Evolutionary conservation across 2,113 vertebrate genomes (phyloP), one percentile per base, ranked within the genome.

Genomic region (Centropus unirufus): DNA sequence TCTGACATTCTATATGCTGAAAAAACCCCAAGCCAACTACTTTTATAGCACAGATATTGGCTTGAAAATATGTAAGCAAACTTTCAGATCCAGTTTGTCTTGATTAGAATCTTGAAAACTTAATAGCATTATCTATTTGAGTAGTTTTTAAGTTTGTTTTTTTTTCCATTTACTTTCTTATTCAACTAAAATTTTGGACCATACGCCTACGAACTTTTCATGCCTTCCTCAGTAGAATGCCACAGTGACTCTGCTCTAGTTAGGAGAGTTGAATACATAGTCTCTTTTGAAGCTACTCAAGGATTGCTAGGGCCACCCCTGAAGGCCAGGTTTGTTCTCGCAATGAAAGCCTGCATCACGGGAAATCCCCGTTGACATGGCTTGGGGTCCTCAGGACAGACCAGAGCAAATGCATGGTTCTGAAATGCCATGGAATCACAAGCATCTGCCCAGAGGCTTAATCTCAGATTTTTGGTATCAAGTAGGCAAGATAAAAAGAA

Each of bases 311-410:
- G 39, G 12, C 46, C 34, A 39, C 12, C 7, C 20, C 20, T 1
- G 3, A 55, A 72, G 49, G 29, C 55, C 34, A 52, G 21, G 49
- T 74, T 90, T 74, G 52, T 51, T 3, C 58, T 87, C 30, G 5
- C 10, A 23, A 2, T 79, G 7, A 2, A 20, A 87, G 58, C 54
- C 36, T 0, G 0, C 4, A 55, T 85, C 18, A 9, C 0, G 2
- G 23, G 39, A 39, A 75, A 54, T 82, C 74, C 30, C 24, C 1
- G 0, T 52, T n/a, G 58, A 27, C 11, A 2, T 54, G 39, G 27
- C 47, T 24, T 27, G 34, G 21, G 54, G 29, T 39, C 9, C 63
- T 73, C 2, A 2, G 51, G 46, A 54, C 0, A 0, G 46, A 55
- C 12, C 0, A 0, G 18, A 87, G 42, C 67, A 69, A 89, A 62